These are phyloP conservation scores for Tadarida brasiliensis DNA, from an alignment of 2,797 vertebrate species.

Conservation along the genomic window DNA sequence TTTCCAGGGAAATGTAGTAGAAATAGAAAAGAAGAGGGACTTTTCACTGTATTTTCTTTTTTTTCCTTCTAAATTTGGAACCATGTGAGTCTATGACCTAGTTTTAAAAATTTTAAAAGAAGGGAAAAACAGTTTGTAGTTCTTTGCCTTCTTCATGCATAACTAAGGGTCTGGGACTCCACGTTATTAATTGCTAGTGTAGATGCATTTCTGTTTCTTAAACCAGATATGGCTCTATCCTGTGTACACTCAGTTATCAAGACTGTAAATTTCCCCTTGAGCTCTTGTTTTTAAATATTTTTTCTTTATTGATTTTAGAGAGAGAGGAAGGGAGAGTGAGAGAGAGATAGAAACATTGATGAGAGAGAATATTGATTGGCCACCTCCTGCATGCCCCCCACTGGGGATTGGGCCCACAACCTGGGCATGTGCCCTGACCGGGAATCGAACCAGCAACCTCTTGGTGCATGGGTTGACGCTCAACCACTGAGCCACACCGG, in stretches of 20 bases:
- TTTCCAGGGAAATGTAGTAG: background rate
- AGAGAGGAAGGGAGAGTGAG: too few relatives aligned
- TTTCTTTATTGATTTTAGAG: too few relatives aligned
- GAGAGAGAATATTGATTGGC: too few relatives aligned
- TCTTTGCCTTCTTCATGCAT: background rate
- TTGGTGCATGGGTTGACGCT: too few relatives aligned
- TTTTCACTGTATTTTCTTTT: background rate
- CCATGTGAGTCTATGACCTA: background rate
- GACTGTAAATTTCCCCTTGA: background rate
- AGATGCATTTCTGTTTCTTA: background rate
- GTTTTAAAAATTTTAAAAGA: background rate
- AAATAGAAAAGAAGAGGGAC: background rate
- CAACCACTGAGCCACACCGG: too few relatives aligned
- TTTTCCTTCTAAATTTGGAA: conserved; percentile 43
- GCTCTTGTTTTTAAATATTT: background rate
- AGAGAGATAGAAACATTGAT: too few relatives aligned
- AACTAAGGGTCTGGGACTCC: background rate
- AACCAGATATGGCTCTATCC: background rate
- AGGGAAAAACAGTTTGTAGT: background rate
- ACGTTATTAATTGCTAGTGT: conserved; percentile 2
- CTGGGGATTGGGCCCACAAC: too few relatives aligned
- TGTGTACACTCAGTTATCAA: background rate
- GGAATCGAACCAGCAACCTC: too few relatives aligned
- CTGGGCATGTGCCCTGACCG: too few relatives aligned
- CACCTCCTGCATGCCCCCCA: too few relatives aligned